These are phyloP conservation scores for Astreopora myriophthalma DNA, from an alignment of 64 coral and sea anemone species.

Conservation along the genomic window DNA sequence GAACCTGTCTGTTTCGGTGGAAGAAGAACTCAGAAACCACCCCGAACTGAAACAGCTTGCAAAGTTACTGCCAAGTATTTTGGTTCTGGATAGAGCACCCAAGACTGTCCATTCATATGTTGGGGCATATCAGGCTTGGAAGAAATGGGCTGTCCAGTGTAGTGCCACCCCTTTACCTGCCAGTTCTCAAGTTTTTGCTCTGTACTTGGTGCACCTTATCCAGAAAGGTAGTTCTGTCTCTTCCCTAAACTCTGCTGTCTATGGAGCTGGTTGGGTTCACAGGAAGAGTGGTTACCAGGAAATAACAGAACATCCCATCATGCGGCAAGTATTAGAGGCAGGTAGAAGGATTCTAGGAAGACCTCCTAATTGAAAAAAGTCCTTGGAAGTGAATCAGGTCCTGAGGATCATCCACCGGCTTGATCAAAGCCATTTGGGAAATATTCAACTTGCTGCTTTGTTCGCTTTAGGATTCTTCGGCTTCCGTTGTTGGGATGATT, in stretches of 20 bases:
- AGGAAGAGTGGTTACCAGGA: conserved; percentile 8
- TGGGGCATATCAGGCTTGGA: not conserved
- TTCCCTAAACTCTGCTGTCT: conserved; percentile 22
- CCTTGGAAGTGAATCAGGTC: not conserved
- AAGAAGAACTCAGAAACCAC: not conserved
- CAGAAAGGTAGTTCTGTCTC: conserved; percentile 35
- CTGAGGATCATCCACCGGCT: not conserved
- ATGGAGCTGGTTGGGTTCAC: conserved; percentile 71
- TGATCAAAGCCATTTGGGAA: not conserved
- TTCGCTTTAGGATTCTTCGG: conserved; percentile 51
- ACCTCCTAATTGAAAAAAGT: not conserved
- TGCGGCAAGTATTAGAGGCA: conserved; percentile 14
- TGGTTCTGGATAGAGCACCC: conserved; percentile 46
- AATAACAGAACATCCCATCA: conserved; percentile 1
- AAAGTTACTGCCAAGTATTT: not conserved
- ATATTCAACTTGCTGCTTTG: conserved; percentile 16
- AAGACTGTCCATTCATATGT: conserved; percentile 44
- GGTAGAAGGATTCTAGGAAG: not conserved
- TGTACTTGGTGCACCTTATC: conserved; percentile 64
- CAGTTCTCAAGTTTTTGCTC: not conserved
- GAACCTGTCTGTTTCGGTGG: not conserved
- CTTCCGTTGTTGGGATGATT: conserved; percentile 40
- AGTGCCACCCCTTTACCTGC: not conserved
- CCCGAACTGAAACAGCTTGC: conserved; percentile 6
- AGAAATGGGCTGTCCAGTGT: conserved; percentile 8